Conservation (phyloP, 2,113 vertebrate species). For the Poecile atricapillus region DNA sequence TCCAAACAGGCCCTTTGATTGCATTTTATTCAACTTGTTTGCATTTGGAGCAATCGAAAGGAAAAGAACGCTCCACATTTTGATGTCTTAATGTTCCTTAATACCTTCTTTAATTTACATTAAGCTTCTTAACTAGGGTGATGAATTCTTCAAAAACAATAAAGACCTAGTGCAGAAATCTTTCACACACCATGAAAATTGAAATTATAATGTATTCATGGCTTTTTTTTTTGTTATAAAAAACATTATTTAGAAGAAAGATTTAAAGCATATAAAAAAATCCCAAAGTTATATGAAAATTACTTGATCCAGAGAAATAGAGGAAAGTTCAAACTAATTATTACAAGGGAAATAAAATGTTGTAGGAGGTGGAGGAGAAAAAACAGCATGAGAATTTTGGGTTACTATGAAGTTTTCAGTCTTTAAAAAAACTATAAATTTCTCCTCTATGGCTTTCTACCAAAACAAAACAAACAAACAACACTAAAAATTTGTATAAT, state of each 20-base stretch:
- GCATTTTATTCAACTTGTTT: slow-evolving; percentile 76
- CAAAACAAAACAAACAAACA: neutral
- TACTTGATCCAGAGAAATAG: slow-evolving; percentile 30
- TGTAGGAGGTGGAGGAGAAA: neutral
- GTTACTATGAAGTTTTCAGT: neutral
- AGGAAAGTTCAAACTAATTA: slow-evolving; percentile 47
- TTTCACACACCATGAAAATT: slow-evolving; percentile 65
- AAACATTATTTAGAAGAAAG: slow-evolving; percentile 54
- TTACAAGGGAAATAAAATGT: slow-evolving; percentile 7
- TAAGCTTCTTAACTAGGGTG: slow-evolving; percentile 83
- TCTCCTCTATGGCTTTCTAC: neutral
- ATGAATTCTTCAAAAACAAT: slow-evolving; percentile 83
- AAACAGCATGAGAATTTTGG: neutral
- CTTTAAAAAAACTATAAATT: neutral
- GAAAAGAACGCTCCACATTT: slow-evolving; percentile 72
- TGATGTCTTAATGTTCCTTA: slow-evolving; percentile 83
- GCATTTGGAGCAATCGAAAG: slow-evolving; percentile 70
- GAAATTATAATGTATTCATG: slow-evolving; percentile 67
- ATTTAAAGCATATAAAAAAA: slow-evolving; percentile 51
- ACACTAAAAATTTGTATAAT: neutral
- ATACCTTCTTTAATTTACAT: slow-evolving; percentile 84
- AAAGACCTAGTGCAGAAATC: slow-evolving; percentile 73
- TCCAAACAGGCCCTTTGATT: slow-evolving; percentile 73
- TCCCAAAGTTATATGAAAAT: slow-evolving; percentile 46
- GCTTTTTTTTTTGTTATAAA: slow-evolving; percentile 31